phyloP scores from a whole-genome alignment of 2,113 vertebrate genomes.

The Mirza zaza region DNA sequence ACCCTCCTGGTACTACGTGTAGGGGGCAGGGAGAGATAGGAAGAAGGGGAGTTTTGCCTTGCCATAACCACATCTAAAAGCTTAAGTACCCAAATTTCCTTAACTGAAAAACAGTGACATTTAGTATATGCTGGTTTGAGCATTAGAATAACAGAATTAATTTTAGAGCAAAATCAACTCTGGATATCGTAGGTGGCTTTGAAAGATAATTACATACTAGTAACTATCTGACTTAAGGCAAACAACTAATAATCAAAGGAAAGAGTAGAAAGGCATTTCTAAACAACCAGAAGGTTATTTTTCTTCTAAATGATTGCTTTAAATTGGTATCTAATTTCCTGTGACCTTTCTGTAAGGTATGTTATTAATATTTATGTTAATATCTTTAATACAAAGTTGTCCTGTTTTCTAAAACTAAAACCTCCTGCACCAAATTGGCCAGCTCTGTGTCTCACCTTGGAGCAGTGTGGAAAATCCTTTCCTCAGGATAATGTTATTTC shows the following conservation, averaged over 20 bases:
- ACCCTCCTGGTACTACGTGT: no score
- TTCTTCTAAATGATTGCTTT: background rate
- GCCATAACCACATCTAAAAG: background rate
- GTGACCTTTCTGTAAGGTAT: conserved; percentile 38
- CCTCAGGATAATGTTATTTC: background rate
- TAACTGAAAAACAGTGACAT: background rate
- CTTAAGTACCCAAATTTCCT: background rate
- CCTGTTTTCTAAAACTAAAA: conserved; percentile 23
- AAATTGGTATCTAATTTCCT: conserved; percentile 37
- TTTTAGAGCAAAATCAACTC: background rate
- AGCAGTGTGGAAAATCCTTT: background rate
- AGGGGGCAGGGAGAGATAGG: background rate
- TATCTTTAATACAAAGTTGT: background rate
- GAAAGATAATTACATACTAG: background rate
- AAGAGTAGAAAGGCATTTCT: background rate
- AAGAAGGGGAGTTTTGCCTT: background rate
- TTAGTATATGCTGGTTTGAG: background rate
- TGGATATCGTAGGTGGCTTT: background rate
- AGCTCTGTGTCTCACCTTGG: background rate
- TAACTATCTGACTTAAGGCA: background rate
- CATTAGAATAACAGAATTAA: background rate
- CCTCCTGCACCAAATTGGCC: background rate
- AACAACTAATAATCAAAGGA: conserved; percentile 1
- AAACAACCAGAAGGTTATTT: conserved; percentile 1
- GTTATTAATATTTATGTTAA: conserved; percentile 47